Conservation (phyloP, 2,888 invertebrate species). For the Steinernema carpocapsae region DNA sequence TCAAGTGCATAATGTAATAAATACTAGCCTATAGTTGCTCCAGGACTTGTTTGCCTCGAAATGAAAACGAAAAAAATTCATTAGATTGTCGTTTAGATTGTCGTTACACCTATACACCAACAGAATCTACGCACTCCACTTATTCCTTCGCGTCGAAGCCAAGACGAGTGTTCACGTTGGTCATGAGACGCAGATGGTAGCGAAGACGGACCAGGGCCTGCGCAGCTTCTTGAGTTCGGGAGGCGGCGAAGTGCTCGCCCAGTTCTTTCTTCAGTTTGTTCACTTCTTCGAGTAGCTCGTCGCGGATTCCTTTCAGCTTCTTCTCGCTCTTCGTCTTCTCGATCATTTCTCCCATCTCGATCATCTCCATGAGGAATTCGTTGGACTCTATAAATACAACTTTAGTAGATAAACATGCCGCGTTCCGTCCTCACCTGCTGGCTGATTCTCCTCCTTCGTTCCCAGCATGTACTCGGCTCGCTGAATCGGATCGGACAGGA, state of each 20-base stretch:
- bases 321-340: neutral
- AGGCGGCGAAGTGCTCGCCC: neutral
- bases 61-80: neutral
- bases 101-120: no score
- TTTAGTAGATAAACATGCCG: neutral
- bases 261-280: neutral
- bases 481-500: conserved; percentile 9
- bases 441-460: neutral
- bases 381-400: neutral
- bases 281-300: neutral
- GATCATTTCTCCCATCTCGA: conserved; percentile 7
- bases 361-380: conserved; percentile 23
- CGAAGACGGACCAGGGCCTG: neutral
- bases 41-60: conserved; percentile 20
- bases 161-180: conserved; percentile 13
- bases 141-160: conserved; percentile 18
- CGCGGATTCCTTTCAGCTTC: neutral
- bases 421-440: neutral
- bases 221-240: neutral
- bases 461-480: conserved; percentile 31
- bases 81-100: no score
- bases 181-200: neutral
- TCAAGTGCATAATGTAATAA: conserved; percentile 18
- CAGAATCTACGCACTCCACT: neutral
- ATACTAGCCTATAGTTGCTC: neutral